Conservation (phyloP, 1,140 invertebrate species). For the Cydia splendana region DNA sequence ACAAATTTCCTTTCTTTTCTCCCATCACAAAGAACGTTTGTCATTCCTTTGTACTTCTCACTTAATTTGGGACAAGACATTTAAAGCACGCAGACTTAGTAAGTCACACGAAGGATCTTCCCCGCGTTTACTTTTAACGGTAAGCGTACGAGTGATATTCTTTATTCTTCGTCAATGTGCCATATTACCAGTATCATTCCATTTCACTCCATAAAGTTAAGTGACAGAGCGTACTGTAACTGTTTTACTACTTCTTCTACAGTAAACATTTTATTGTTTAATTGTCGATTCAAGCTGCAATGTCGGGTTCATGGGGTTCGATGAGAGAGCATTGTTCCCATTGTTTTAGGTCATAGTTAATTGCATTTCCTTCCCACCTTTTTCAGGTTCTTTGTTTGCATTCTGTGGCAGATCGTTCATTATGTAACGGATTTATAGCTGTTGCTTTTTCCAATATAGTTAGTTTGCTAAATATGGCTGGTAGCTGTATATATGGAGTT, state of each 20-base stretch:
- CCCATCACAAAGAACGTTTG: background rate
- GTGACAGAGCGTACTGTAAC: background rate
- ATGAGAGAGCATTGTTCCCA: constrained; percentile 8
- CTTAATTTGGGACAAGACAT: background rate
- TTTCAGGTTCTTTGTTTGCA: background rate
- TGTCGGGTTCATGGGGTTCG: constrained; percentile 3
- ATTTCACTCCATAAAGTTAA: background rate
- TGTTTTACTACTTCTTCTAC: constrained; percentile 8
- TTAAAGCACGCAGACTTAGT: background rate
- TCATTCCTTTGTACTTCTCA: background rate
- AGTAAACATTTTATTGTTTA: background rate
- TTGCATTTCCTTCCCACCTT: constrained; percentile 18
- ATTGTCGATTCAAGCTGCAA: constrained; percentile 8
- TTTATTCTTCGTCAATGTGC: background rate
- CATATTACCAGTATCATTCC: background rate
- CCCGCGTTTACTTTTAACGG: background rate
- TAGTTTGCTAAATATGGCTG: background rate
- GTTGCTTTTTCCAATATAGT: background rate
- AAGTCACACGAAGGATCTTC: background rate
- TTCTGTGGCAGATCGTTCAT: constrained; percentile 8
- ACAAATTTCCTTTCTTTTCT: too few relatives aligned
- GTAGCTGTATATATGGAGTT: too few relatives aligned
- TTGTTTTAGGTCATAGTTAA: constrained; percentile 6
- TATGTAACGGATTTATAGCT: background rate
- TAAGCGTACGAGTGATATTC: background rate